Percentiles rank a stretch among this genome's conserved stretches.
phyloP scores from a whole-genome alignment of 2,888 invertebrate genomes.

The Diplazon laetatorius region DNA sequence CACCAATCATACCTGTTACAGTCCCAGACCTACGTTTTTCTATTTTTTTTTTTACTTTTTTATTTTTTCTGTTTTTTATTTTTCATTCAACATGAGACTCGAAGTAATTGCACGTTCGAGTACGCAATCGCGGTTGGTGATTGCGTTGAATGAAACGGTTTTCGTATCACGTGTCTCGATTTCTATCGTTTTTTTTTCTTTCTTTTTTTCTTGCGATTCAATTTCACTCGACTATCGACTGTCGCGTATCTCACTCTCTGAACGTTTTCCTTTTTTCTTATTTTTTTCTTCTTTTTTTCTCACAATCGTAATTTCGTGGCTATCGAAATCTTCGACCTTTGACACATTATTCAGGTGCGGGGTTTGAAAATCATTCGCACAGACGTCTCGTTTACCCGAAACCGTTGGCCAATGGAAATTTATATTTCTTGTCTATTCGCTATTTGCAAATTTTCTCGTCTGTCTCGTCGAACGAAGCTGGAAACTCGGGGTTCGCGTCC shows the following conservation, averaged over 20 bases:
- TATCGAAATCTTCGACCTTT: too few relatives aligned
- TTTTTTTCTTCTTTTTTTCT: too few relatives aligned
- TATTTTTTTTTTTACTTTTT: too few relatives aligned
- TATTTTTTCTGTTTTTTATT: too few relatives aligned
- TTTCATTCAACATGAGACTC: background rate
- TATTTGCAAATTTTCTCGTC: conserved; percentile 4
- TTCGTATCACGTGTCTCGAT: too few relatives aligned
- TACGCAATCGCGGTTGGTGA: background rate
- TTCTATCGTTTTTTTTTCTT: too few relatives aligned
- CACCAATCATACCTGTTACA: background rate
- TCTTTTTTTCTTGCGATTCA: too few relatives aligned
- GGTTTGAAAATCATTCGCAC: background rate
- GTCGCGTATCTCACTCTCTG: too few relatives aligned
- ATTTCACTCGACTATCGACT: background rate
- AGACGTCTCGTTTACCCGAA: background rate
- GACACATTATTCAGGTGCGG: background rate
- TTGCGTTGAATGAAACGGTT: background rate
- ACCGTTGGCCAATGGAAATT: background rate
- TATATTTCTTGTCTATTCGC: conserved; percentile 8
- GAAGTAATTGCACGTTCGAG: conserved; percentile 16
- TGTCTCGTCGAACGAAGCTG: background rate
- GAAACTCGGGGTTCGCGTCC: background rate
- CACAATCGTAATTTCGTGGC: too few relatives aligned
- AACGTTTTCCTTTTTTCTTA: too few relatives aligned
- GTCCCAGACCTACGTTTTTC: too few relatives aligned